Evolutionary conservation across 1,140 invertebrate genomes (phyloP).

Genomic region (Sycobia sp.): DNA sequence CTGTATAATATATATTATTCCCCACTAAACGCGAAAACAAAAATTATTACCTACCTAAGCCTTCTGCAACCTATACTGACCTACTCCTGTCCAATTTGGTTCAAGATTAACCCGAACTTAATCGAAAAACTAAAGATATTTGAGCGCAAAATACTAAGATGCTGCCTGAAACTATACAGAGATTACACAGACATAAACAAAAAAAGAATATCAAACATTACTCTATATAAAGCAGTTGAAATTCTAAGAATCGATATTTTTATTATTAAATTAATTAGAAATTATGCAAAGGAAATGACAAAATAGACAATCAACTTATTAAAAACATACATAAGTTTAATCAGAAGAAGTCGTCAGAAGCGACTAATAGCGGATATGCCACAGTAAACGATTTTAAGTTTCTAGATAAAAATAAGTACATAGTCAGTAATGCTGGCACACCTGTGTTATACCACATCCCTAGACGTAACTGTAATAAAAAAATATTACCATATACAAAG

Average conservation of each 20-base stretch:
- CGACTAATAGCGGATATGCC: not conserved
- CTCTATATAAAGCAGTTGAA: conserved; percentile 1
- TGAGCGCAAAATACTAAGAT: not conserved
- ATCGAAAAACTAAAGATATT: conserved; percentile 11
- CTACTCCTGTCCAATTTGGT: conserved; percentile 31
- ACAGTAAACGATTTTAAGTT: not conserved
- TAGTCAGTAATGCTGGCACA: not conserved
- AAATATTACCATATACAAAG: not conserved
- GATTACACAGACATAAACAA: not conserved
- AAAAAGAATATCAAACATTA: not conserved
- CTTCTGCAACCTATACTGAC: conserved; percentile 35
- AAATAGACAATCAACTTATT: not conserved
- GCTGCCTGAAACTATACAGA: not conserved
- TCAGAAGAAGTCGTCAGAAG: too few species aligned
- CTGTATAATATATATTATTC: conserved; percentile 21
- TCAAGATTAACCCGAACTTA: conserved; percentile 17
- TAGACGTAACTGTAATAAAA: not conserved
- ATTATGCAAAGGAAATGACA: not conserved
- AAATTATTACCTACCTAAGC: conserved; percentile 31
- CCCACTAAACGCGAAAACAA: conserved; percentile 22
- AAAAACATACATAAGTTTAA: not conserved
- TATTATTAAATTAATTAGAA: conserved; percentile 12
- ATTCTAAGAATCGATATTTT: conserved; percentile 21
- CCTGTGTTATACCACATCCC: not conserved
- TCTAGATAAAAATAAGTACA: not conserved